Evolutionary conservation across 1,140 invertebrate species (phyloP).

Genomic region (Drosophila seguyi): DNA sequence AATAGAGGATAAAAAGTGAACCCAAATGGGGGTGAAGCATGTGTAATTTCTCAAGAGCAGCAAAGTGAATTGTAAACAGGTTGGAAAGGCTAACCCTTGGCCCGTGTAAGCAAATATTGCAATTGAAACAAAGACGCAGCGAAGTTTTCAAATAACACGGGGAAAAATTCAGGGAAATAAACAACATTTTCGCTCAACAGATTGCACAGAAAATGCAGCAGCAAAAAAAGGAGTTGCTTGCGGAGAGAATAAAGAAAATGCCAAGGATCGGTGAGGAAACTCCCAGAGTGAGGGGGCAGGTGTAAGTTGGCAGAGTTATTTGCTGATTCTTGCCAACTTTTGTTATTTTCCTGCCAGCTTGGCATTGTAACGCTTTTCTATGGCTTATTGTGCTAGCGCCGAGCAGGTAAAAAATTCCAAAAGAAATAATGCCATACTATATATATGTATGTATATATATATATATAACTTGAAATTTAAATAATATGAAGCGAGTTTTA

Average conservation of each 20-base stretch:
- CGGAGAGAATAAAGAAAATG: conserved; percentile 21
- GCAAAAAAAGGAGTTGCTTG: conserved; percentile 39
- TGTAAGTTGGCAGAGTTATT: conserved; percentile 25
- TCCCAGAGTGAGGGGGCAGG: neutral
- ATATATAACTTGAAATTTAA: conserved; percentile 60
- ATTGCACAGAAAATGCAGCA: conserved; percentile 71
- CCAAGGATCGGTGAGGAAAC: conserved; percentile 3
- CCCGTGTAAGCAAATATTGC: conserved; percentile 50
- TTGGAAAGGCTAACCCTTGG: conserved; percentile 30
- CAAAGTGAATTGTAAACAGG: conserved; percentile 79
- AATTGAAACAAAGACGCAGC: conserved; percentile 43
- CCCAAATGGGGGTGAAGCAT: conserved; percentile 33
- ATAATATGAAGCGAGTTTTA: conserved; percentile 62
- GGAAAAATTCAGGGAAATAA: conserved; percentile 9
- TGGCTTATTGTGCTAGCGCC: conserved; percentile 64
- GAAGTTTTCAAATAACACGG: conserved; percentile 31
- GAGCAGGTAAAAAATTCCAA: conserved; percentile 59
- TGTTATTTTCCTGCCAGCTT: conserved; percentile 63
- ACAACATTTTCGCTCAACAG: conserved; percentile 60
- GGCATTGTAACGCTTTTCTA: conserved; percentile 71
- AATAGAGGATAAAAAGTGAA: conserved; percentile 7
- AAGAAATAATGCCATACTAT: conserved; percentile 15
- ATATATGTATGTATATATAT: neutral
- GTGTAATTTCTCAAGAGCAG: conserved; percentile 79
- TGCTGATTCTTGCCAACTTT: conserved; percentile 64